Evolutionary conservation across 1,140 invertebrate species (phyloP), one percentile per base, ranked within the genome.

Genomic region (Oryzaephilus surinamensis): DNA sequence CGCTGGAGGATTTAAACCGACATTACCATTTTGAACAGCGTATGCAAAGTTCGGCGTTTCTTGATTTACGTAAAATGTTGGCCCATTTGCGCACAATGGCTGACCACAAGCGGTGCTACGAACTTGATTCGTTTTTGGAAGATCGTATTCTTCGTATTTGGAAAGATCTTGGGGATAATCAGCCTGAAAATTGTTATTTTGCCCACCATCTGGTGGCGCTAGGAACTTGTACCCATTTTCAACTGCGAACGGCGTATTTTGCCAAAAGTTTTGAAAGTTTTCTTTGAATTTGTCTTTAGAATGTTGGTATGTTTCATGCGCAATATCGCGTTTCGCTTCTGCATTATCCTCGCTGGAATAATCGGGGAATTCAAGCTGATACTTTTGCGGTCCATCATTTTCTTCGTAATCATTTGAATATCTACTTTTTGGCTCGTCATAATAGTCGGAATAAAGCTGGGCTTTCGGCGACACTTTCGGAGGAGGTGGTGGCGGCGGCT

Each of bases 301-400:
- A 17, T 32, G n/a, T 3, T 20, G 27, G 35, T 36, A 36, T 13
- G 13, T n/a, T 13, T 30, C 4, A 1, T 15, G 8, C 6, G 28
- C 8, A 8, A 30, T n/a, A 30, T 26, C 41, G 37, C 31, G 43
- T 41, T 21, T 26, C 38, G 15, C 35, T 15, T 12, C 12, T 13
- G 21, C 7, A 31, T 24, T 24, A 12, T 42, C 45, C 21, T 47
- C 31, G 6, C 11, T 12, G 10, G 45, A 36, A 19, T 51, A 45
- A 26, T 51, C 48, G 11, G 48, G 44, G 14, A 47, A 38, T 14
- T 46, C 48, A 10, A 49, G 42, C 11, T 31, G 24, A 8, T 45
- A 15, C 21, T 40, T 24, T 13, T 40, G 14, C 3, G 38, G 38
- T 10, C 11, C 12, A 11, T 32, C 16, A 37, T 37, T 27, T 6